These are phyloP conservation scores for Smutsia temminckii DNA, from an alignment of 2,797 vertebrate species.

Conservation along the genomic window DNA sequence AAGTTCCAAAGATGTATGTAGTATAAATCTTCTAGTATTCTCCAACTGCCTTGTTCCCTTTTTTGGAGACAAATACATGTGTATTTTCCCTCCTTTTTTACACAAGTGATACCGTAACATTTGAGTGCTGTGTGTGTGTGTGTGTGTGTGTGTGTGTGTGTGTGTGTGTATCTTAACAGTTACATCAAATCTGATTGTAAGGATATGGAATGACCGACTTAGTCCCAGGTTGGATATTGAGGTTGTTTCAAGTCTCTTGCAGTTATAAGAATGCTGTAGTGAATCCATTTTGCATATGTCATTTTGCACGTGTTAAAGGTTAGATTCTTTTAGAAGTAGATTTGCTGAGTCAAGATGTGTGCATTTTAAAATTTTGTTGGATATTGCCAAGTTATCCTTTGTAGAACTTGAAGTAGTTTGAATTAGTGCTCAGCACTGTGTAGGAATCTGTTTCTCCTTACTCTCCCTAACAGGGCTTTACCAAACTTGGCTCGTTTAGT, in stretches of 20 bases:
- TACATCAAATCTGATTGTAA: neutral
- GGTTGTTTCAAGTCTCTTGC: neutral
- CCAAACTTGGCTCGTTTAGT: neutral
- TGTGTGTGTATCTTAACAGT: neutral
- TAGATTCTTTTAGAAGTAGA: slow-evolving; percentile 10
- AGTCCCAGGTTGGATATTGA: slow-evolving; percentile 1
- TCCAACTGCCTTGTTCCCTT: neutral
- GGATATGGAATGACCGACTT: neutral
- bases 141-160: too few relatives aligned
- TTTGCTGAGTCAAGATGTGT: neutral
- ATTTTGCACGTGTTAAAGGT: neutral
- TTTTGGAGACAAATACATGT: neutral
- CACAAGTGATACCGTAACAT: neutral
- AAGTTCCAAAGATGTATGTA: neutral
- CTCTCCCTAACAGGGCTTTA: neutral
- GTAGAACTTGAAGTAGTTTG: neutral
- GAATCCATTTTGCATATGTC: neutral
- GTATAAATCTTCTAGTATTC: neutral
- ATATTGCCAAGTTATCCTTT: neutral
- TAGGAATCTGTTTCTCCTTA: neutral
- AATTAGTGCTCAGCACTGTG: neutral
- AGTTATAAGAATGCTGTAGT: neutral
- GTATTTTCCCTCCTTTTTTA: neutral
- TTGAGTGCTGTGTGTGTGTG: neutral
- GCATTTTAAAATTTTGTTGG: neutral